Percentiles rank a stretch among this genome's conserved stretches.
These are phyloP conservation scores for Fissipunctia ypsillon DNA, from an alignment of 2,888 invertebrate genomes.

Conservation along the genomic window DNA sequence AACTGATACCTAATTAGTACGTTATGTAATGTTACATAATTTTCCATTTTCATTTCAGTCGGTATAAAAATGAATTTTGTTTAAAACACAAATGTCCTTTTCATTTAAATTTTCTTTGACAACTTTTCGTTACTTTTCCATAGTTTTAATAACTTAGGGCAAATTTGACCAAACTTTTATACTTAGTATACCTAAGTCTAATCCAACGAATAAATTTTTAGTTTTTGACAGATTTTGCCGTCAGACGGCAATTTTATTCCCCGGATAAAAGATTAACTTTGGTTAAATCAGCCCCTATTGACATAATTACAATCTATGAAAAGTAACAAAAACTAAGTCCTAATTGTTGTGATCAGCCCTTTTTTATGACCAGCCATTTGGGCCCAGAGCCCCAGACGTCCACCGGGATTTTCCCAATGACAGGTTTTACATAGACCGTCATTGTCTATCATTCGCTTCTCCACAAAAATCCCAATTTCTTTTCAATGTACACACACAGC, in stretches of 20 bases:
- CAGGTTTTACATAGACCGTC: constrained; percentile 68
- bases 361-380: constrained; percentile 62
- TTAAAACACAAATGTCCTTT: background rate
- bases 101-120: background rate
- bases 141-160: constrained; percentile 8
- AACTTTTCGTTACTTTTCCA: background rate
- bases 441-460: constrained; percentile 79
- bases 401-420: constrained; percentile 69
- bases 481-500: constrained; percentile 70
- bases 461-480: constrained; percentile 76
- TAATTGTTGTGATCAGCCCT: constrained; percentile 30
- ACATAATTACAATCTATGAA: background rate
- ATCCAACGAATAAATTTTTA: too few species aligned
- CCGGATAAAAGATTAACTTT: too few species aligned
- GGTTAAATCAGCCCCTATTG: too few species aligned
- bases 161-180: too few species aligned
- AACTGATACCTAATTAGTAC: constrained; percentile 10
- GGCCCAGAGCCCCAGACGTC: constrained; percentile 53
- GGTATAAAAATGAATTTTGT: background rate
- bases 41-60: background rate
- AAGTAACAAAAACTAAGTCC: background rate
- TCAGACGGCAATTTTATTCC: too few species aligned
- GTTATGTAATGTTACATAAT: constrained; percentile 17
- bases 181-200: too few species aligned
- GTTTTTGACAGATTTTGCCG: too few species aligned